Percentiles rank a stretch among this genome's conserved stretches.
phyloP scores from a whole-genome alignment of 2,888 invertebrate genomes.

The Lithophane ornitopus region DNA sequence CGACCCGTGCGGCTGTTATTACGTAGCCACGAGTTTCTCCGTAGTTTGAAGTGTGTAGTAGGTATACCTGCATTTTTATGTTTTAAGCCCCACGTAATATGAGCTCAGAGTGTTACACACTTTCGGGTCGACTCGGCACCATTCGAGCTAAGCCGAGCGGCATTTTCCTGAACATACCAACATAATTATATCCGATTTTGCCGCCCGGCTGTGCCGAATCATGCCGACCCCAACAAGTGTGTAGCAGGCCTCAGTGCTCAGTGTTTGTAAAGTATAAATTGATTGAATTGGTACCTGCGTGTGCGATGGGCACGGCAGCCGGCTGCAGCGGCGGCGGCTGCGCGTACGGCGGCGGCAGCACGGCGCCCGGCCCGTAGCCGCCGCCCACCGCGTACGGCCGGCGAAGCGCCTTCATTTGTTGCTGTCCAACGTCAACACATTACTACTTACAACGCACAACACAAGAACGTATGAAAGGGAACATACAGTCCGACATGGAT shows the following conservation, averaged over 20 bases:
- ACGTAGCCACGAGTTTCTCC: too few species aligned
- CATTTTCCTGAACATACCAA: not conserved
- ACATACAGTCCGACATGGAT: slow-evolving; percentile 5
- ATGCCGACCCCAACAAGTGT: not conserved
- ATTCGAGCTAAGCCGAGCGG: not conserved
- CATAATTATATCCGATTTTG: not conserved
- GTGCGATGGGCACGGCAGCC: slow-evolving; percentile 69
- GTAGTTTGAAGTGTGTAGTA: too few species aligned
- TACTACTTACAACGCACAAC: slow-evolving; percentile 33
- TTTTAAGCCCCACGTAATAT: not conserved
- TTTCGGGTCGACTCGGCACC: not conserved
- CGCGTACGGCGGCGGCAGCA: slow-evolving; percentile 78
- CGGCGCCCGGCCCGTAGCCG: slow-evolving; percentile 79
- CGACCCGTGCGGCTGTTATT: too few species aligned
- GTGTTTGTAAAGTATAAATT: not conserved
- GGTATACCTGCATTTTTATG: not conserved
- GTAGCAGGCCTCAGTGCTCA: not conserved
- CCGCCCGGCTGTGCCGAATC: not conserved
- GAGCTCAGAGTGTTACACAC: not conserved
- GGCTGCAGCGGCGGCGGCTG: slow-evolving; percentile 79
- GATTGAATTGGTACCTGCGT: slow-evolving; percentile 41
- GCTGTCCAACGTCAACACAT: slow-evolving; percentile 65
- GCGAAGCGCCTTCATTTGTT: slow-evolving; percentile 83
- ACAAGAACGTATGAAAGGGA: not conserved
- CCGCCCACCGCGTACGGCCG: slow-evolving; percentile 81